Conservation (phyloP, 2,113 vertebrate genomes). For the Lynx canadensis region DNA sequence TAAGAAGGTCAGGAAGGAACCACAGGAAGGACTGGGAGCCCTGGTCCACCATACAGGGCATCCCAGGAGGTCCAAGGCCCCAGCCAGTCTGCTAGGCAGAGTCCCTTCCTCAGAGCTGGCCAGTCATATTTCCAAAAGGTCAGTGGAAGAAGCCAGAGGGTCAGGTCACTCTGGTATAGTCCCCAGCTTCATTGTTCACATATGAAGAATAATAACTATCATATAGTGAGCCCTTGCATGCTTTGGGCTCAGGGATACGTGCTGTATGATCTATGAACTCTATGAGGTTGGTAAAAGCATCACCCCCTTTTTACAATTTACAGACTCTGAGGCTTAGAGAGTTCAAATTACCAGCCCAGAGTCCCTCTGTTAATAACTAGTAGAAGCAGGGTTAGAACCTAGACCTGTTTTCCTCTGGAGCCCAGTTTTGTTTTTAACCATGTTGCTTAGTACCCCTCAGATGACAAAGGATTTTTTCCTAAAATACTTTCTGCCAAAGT, state of each 20-base stretch:
- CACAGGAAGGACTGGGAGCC: background rate
- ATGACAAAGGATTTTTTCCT: background rate
- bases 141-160: background rate
- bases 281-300: background rate
- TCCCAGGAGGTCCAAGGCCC: background rate
- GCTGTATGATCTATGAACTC: background rate
- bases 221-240: background rate
- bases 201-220: background rate
- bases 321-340: background rate
- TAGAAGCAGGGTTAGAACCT: background rate
- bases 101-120: background rate
- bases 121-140: background rate
- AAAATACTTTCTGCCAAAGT: background rate
- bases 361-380: background rate
- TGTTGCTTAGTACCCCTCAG: background rate
- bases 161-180: background rate
- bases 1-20: background rate
- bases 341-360: background rate
- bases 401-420: background rate
- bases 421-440: background rate
- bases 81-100: background rate
- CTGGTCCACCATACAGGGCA: background rate
- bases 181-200: background rate
- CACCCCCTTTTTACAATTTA: background rate
- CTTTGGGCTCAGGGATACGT: background rate